Evolutionary conservation across 2,888 invertebrate species (phyloP), one percentile per base, ranked within the genome.

Genomic region (Synanthedon andrenaeformis): DNA sequence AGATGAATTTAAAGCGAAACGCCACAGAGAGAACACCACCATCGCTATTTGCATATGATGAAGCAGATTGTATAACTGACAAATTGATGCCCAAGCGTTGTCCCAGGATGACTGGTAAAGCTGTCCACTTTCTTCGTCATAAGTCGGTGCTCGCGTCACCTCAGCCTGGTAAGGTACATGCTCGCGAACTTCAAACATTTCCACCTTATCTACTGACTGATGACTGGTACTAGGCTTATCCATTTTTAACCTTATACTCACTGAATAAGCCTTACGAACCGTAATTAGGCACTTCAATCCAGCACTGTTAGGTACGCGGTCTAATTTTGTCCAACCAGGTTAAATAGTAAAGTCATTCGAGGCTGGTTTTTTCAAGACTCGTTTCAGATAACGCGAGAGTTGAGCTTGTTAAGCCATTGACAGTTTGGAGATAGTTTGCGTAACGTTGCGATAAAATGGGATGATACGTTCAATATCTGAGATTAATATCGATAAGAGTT

Each of bases 141-240:
- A 85, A 0, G 75, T 67, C 0, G 87, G 85, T 1, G 84, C 83
- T 50, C 79, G 61, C 0, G 86, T 86, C 49, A 86, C 58, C 55
- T 85, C 86, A 0, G 83, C 83, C 56, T 84, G 84, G 58, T 87
- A 86, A 3, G 87, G 87, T 6, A 87, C 81, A 57, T 87, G 87
- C 56, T 87, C 87, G 45, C 86, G 67, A 2, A 87, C 85, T 62
- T 87, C 86, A 57, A 74, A 86, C 66, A 86, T 76, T 59, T 87
- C 87, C 59, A 87, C 70, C 57, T 73, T 71, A 52, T 86, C 85
- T 49, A 81, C 63, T 0, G 85, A 80, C 58, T 85, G 83, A 52
- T 58, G 59, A 52, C 59, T 59, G 5, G 86, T 85, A 58, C 84
- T 77, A 1, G 86, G 85, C 59, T 79, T 76, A 66, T 86, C 86